phyloP scores from a whole-genome alignment of 2,797 vertebrate genomes.

The Argya squamiceps region DNA sequence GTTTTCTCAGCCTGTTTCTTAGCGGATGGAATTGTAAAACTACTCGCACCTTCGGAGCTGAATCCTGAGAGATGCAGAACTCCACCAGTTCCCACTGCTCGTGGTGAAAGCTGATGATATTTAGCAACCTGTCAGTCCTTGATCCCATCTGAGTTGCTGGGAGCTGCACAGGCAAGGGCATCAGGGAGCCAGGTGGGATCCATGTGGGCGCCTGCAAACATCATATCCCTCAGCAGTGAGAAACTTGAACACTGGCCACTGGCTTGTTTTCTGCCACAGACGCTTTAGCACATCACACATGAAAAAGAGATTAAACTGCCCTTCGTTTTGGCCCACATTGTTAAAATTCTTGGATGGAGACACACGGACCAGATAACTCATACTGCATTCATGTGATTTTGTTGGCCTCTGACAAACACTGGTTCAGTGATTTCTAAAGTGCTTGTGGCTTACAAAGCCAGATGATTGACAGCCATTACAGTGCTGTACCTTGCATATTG shows the following conservation, averaged over 20 bases:
- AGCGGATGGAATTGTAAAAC: slow-evolving; percentile 2
- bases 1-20: background rate
- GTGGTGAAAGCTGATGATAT: background rate
- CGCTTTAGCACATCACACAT: background rate
- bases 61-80: background rate
- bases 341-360: background rate
- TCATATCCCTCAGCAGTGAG: background rate
- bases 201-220: background rate
- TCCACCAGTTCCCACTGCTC: background rate
- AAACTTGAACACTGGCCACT: background rate
- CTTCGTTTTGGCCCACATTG: background rate
- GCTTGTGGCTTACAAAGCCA: background rate
- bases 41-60: background rate
- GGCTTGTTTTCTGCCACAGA: background rate
- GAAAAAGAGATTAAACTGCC: background rate
- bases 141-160: background rate
- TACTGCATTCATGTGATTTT: background rate
- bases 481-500: background rate
- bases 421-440: slow-evolving; percentile 31
- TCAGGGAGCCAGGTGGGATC: background rate
- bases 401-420: background rate
- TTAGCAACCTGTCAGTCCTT: background rate
- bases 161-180: background rate
- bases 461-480: slow-evolving; percentile 19
- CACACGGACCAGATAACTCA: background rate